Base-by-base conservation (phyloP, 2,797 vertebrate species). In the Loriculus beryllinus region DNA sequence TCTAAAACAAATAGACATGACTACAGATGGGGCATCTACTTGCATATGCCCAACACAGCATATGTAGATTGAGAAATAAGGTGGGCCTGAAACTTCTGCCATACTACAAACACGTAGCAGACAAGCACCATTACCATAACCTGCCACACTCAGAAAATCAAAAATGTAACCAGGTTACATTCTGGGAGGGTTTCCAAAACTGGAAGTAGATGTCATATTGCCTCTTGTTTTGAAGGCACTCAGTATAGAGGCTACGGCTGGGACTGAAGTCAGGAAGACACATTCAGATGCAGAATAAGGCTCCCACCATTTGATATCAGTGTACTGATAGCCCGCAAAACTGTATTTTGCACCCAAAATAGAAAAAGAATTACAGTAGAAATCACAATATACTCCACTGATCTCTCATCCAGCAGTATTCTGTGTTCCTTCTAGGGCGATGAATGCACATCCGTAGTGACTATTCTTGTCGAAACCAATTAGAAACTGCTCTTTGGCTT, bases 1-100 rank as follows among this genome's bases (percentile, higher is more conserved):
- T 96, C 88, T 94, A 97, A 95, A 96, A 95, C 88, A 97, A 97
- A 96, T 92, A 96, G 91, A 93, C 90, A 90, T 7, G 75, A 82
- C 84, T 93, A 54, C 87, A 95, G 92, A 92, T 94, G 93, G 86
- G 76, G 80, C 75, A 92, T 87, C 86, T 90, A 49, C 84, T 92
- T 91, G 91, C 60, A 60, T 54, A 51, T 68, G 75, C 56, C 80
- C 88, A 91, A 39, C 75, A 86, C 69, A 90, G 80, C 92, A 93
- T 87, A 91, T 83, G 90, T 49, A 69, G 77, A 71, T 57, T 20
- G 48, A 75, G 79, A 80, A 92, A 82, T 14, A 43, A 93, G 82
- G 67, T 85, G 87, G 86, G 69, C 68, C 77, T 59, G 75, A 69
- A 90, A 47, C 68, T 79, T 54, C 52, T 89, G 92, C 88, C 60